A percentile compares a stretch with the other conserved stretches of the same genome.
Conservation (phyloP, 2,888 invertebrate species). For the Margaritifera margaritifera region DNA sequence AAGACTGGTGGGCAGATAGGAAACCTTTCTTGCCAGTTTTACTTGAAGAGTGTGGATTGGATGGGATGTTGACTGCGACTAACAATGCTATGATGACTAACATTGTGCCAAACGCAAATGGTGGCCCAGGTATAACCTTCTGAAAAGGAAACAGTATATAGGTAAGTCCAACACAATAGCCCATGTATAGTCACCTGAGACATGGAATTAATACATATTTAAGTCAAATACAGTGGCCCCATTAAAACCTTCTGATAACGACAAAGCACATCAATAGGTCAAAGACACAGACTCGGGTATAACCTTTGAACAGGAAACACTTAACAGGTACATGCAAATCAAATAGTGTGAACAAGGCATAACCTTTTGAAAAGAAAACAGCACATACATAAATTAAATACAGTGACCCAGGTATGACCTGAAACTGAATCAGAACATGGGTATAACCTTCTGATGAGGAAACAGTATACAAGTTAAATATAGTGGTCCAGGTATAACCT, state of each 20-base stretch:
- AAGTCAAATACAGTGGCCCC: too few relatives aligned
- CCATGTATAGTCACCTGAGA: not conserved
- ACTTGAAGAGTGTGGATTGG: constrained; percentile 54
- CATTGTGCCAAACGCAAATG: constrained; percentile 97
- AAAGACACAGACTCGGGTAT: too few relatives aligned
- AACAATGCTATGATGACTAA: constrained; percentile 96
- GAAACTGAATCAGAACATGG: not conserved
- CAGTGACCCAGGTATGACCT: not conserved
- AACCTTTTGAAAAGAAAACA: constrained; percentile 76
- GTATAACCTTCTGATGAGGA: too few relatives aligned
- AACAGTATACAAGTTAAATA: too few relatives aligned
- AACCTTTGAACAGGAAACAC: too few relatives aligned
- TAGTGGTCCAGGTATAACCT: too few relatives aligned
- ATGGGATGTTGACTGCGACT: constrained; percentile 78
- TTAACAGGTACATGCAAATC: too few relatives aligned
- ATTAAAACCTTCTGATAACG: too few relatives aligned
- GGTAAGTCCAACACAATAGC: too few relatives aligned
- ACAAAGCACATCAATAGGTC: not conserved
- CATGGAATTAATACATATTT: not conserved
- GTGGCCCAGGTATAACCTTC: constrained; percentile 94
- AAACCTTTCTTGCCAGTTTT: constrained; percentile 24
- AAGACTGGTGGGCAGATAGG: constrained; percentile 24
- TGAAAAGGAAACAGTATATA: constrained; percentile 64
- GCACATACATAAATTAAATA: constrained; percentile 16
- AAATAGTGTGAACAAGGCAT: constrained; percentile 96